phyloP scores from a whole-genome alignment of 2,113 vertebrate genomes.

The Corythornis vintsioides region DNA sequence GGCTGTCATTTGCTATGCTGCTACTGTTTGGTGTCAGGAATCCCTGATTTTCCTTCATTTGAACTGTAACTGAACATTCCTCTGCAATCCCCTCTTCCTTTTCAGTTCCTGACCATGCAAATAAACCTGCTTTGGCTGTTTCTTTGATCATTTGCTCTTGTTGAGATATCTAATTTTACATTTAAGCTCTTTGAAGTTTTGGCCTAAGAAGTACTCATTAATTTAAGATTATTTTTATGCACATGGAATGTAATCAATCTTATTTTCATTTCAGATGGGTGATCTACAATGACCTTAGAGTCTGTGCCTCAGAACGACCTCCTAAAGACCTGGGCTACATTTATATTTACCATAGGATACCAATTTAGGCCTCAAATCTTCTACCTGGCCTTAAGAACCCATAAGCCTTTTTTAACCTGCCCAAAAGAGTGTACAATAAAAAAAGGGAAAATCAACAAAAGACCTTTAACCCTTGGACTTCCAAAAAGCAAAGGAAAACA shows the following conservation, averaged over 20 bases:
- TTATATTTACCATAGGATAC: conserved; percentile 96
- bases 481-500: conserved; percentile 69
- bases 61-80: background rate
- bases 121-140: background rate
- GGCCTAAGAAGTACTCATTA: background rate
- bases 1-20: background rate
- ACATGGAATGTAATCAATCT: background rate
- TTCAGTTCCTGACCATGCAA: background rate
- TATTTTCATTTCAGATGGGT: conserved; percentile 88
- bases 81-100: background rate
- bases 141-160: background rate
- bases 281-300: conserved; percentile 98
- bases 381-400: conserved; percentile 73
- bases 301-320: conserved; percentile 96
- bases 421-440: conserved; percentile 45
- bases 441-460: conserved; percentile 23
- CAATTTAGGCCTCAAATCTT: conserved; percentile 79
- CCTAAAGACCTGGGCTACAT: conserved; percentile 98
- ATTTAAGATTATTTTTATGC: background rate
- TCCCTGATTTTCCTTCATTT: background rate
- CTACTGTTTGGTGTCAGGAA: background rate
- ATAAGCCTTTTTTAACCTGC: conserved; percentile 77
- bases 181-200: background rate
- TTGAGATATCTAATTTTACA: background rate
- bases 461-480: conserved; percentile 59